A percentile compares a stretch with the other conserved stretches of the same genome.
Evolutionary conservation across 1,140 invertebrate genomes (phyloP).

Genomic region (Musca domestica): DNA sequence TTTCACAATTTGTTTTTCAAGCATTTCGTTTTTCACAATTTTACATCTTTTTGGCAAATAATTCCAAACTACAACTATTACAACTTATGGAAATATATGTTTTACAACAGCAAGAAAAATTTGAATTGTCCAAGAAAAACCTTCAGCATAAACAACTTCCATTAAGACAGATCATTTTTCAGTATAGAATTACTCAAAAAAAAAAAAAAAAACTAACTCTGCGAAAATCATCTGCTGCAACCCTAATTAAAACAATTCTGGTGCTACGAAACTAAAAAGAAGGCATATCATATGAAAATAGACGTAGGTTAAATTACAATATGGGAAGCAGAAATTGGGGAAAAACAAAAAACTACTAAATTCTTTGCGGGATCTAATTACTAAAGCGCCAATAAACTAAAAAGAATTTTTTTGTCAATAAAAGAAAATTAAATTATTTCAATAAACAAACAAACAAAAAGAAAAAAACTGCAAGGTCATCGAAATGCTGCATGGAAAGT

Average conservation of each 20-base stretch:
- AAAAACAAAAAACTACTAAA: neutral
- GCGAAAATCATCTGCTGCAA: no score
- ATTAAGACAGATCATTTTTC: neutral
- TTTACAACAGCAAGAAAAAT: no score
- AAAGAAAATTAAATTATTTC: neutral
- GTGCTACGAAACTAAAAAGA: neutral
- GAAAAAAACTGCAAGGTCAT: neutral
- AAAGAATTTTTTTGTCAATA: constrained; percentile 7
- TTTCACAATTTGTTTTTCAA: no score
- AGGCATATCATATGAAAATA: neutral
- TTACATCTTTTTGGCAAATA: no score
- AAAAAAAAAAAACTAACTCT: neutral
- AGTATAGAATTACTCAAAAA: neutral
- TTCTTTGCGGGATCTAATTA: neutral
- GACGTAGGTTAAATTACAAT: neutral
- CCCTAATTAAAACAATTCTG: neutral
- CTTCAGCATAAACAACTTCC: neutral
- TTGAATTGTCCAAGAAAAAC: no score
- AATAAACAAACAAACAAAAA: neutral
- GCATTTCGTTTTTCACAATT: no score
- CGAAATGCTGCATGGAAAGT: neutral
- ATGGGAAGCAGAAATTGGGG: neutral
- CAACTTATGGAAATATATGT: no score
- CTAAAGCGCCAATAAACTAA: constrained; percentile 18
- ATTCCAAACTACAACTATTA: no score